A percentile compares a stretch with the other conserved stretches of the same genome.
Conservation (phyloP, 1,140 invertebrate genomes). For the Brachystomella parvula region DNA sequence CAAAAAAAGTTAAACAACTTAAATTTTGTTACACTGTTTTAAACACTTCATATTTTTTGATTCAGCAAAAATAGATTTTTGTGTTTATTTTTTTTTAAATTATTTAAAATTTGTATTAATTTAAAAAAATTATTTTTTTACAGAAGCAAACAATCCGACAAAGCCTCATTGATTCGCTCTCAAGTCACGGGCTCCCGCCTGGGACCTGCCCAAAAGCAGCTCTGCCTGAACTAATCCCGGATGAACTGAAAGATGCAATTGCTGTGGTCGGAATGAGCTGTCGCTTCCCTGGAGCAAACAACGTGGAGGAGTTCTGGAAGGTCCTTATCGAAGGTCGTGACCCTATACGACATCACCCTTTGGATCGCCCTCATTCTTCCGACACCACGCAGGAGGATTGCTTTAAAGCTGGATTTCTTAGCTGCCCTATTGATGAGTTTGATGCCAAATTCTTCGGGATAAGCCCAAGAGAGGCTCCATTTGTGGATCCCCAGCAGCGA, state of each 20-base stretch:
- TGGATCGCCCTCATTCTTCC: background rate
- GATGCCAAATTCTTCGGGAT: conserved; percentile 52
- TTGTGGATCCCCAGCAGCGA: conserved; percentile 56
- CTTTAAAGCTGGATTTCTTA: conserved; percentile 17
- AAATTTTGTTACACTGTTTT: too few species aligned
- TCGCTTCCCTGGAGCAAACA: conserved; percentile 13
- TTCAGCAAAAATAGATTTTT: too few species aligned
- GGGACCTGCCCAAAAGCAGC: background rate
- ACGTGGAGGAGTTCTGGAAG: conserved; percentile 11
- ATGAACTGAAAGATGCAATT: conserved; percentile 9
- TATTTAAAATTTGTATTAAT: too few species aligned
- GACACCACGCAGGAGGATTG: background rate
- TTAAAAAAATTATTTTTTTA: too few species aligned
- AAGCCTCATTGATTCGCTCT: background rate
- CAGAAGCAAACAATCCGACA: background rate
- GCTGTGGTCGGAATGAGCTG: conserved; percentile 15
- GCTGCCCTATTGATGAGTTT: conserved; percentile 39
- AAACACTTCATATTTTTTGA: too few species aligned
- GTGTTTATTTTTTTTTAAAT: too few species aligned
- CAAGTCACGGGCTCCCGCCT: background rate
- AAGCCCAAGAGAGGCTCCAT: conserved; percentile 49
- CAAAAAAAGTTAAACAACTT: background rate
- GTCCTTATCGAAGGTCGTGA: conserved; percentile 7
- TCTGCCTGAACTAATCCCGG: background rate
- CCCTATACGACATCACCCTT: conserved; percentile 2